These are phyloP conservation scores for Oreochromis tanganicae DNA, from an alignment of 2,113 vertebrate genomes.

Conservation along the genomic window DNA sequence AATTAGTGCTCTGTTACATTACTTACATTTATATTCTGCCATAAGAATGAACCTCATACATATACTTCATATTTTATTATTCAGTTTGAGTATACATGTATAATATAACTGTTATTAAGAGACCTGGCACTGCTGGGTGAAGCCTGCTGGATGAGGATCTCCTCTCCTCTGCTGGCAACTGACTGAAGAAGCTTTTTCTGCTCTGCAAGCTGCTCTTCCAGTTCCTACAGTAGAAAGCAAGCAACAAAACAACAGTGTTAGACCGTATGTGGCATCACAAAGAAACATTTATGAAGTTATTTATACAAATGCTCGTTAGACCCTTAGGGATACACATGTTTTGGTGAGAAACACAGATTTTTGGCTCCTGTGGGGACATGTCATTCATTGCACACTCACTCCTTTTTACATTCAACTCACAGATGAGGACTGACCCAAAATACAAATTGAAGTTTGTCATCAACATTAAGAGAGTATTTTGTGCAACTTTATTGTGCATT, in stretches of 20 bases:
- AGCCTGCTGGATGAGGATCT: slow-evolving; percentile 85
- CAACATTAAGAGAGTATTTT: not conserved
- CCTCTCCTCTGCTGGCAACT: slow-evolving; percentile 87
- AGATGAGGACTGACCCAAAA: not conserved
- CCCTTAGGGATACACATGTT: not conserved
- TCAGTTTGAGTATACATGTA: not conserved
- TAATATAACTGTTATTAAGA: not conserved
- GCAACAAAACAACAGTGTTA: not conserved
- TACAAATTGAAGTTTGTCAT: not conserved
- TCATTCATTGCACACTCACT: not conserved
- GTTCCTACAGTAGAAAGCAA: slow-evolving; percentile 70
- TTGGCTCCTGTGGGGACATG: not conserved
- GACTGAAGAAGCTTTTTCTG: slow-evolving; percentile 91
- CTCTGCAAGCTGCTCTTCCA: slow-evolving; percentile 87
- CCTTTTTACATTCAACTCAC: not conserved
- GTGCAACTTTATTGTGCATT: not conserved
- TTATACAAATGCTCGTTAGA: not conserved
- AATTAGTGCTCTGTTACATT: not conserved
- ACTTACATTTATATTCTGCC: not conserved
- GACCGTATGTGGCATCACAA: not conserved
- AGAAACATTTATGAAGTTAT: not conserved
- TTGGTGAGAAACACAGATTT: not conserved
- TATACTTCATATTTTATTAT: not conserved
- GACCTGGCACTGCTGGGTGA: slow-evolving; percentile 63
- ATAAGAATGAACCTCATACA: not conserved